Base-by-base conservation (phyloP, 2,797 vertebrate genomes). In the Poeciliopsis presidionis region DNA sequence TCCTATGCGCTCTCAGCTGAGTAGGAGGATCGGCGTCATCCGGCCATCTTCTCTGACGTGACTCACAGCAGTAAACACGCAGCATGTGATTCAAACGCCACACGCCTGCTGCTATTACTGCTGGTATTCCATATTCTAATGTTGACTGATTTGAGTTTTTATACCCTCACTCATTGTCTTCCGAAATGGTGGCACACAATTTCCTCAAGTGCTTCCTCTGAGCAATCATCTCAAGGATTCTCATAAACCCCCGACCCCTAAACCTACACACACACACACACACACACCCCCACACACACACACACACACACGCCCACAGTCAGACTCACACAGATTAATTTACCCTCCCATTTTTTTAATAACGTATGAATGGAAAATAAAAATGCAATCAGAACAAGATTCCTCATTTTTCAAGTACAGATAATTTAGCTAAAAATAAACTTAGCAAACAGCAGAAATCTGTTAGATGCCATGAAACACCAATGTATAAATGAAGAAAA, bases 201-300 rank as follows among this genome's bases (percentile, higher is more conserved):
- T 81, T 84, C 49, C 82, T 81, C 63, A 41, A 83, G 88, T 81
- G 82, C 83, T 86, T 86, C 76, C 77, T 87, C 73, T 86, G 84
- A 87, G 87, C 83, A 87, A 89, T 91, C 88, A 86, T 84, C 65
- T 84, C 74, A 86, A 90, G 88, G 20, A 55, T 74, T 79, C 80
- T 84, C 61, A 43, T 25, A 71, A 36, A 12, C 61, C 45, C 4
- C 74, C 33, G 67, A 74, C 39, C 74, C 75, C 28, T 36, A 33
- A 76, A 20, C 57, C 30, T 30, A 61, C 65, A 53, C 53, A 70
- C 76, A 14, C n/a, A 33, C 28, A 61, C 55, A 5, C 49, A 2
- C 73, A 0, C 55, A 13, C 69, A 59, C 30, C 46, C 65, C 47
- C 53, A 70, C 76, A 61, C 78, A 75, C 71, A 12, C 2, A 0